Percentiles rank a stretch among this genome's conserved stretches.
Conservation (phyloP, 2,113 vertebrate genomes). For the Apus apus region DNA sequence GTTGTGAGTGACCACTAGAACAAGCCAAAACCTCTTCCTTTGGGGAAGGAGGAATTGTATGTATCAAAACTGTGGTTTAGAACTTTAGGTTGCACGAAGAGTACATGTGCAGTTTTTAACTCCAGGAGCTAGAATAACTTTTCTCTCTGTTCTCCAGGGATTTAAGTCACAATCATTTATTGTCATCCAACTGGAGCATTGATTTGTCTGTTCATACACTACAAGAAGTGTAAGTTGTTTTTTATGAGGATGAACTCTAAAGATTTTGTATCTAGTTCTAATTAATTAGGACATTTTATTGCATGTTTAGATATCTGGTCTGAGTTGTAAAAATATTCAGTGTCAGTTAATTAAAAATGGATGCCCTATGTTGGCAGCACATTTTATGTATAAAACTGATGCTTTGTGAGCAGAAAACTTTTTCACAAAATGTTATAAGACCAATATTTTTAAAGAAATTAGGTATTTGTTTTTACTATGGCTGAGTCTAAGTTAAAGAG, state of each 20-base stretch:
- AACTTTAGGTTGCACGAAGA: neutral
- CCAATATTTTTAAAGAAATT: neutral
- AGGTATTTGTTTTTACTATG: neutral
- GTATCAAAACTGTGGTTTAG: neutral
- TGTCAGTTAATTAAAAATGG: neutral
- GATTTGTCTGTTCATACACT: slow-evolving; percentile 72
- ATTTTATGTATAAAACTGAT: neutral
- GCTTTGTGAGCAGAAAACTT: neutral
- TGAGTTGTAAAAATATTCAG: neutral
- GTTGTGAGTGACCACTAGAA: neutral
- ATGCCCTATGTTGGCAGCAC: neutral
- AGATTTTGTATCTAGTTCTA: neutral
- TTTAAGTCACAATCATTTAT: slow-evolving; percentile 80
- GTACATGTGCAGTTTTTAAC: neutral
- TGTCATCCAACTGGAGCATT: slow-evolving; percentile 76
- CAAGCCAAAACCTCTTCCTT: neutral
- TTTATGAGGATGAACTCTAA: neutral
- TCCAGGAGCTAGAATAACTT: neutral
- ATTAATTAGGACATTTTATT: neutral
- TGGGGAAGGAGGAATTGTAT: neutral
- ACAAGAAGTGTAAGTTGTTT: slow-evolving; percentile 81
- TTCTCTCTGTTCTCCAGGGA: slow-evolving; percentile 71
- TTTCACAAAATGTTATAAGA: neutral
- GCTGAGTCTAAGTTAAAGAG: neutral
- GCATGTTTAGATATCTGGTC: neutral